A percentile compares a stretch with the other conserved stretches of the same genome.
Conservation (phyloP, 2,888 invertebrate species). For the Ferdinandea cuprea region DNA sequence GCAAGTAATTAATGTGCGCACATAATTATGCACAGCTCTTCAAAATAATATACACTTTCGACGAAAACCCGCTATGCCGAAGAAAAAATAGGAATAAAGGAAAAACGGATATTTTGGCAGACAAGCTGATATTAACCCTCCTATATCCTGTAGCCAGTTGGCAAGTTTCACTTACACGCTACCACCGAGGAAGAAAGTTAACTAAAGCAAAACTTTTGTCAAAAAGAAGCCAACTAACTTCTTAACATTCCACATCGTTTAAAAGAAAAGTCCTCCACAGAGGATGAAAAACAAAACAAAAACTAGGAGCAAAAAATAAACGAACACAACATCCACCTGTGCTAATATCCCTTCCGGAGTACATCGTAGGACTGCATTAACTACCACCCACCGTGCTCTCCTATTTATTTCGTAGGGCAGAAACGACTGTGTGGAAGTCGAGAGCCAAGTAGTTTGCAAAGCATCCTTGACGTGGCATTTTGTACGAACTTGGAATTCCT, state of each 20-base stretch:
- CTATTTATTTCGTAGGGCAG: background rate
- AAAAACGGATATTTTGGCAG: background rate
- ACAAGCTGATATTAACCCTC: conserved; percentile 54
- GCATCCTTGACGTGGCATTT: conserved; percentile 59
- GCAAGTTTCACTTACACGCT: conserved; percentile 70
- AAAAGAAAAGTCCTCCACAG: conserved; percentile 11
- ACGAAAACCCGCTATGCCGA: background rate
- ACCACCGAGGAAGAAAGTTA: conserved; percentile 44
- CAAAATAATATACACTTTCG: conserved; percentile 38
- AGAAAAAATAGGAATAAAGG: conserved; percentile 15
- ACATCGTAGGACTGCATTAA: conserved; percentile 63
- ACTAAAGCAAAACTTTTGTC: conserved; percentile 62
- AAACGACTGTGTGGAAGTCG: background rate
- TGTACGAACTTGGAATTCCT: conserved; percentile 52
- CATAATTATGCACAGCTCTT: conserved; percentile 57
- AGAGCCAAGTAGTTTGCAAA: conserved; percentile 48
- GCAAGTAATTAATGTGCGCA: conserved; percentile 57
- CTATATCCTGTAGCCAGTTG: conserved; percentile 30
- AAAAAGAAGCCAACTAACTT: conserved; percentile 70
- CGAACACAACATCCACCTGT: conserved; percentile 70
- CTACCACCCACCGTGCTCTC: conserved; percentile 28
- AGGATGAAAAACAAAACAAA: background rate
- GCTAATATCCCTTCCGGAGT: conserved; percentile 72
- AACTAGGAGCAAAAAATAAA: conserved; percentile 53
- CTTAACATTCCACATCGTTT: conserved; percentile 60